A percentile compares a stretch with the other conserved stretches of the same genome.
Evolutionary conservation across 2,113 vertebrate species (phyloP).

Genomic region (Neogobius melanostomus): DNA sequence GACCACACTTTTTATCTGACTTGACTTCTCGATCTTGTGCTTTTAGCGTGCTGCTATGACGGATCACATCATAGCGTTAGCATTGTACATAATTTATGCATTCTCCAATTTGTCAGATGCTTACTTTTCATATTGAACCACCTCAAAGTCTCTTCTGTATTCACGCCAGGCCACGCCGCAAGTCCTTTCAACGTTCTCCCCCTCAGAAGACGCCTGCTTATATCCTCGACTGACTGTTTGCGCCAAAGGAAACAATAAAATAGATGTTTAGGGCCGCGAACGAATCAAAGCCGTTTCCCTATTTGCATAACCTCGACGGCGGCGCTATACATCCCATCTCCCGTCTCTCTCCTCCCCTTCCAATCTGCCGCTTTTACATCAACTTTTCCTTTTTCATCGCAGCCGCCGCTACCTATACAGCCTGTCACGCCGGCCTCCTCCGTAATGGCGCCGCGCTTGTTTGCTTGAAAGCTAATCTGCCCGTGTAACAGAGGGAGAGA

Average conservation of each 20-base stretch:
- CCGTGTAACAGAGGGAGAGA: slow-evolving; percentile 70
- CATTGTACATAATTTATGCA: too few relatives aligned
- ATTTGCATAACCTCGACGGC: slow-evolving; percentile 63
- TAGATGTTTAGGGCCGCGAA: slow-evolving; percentile 37
- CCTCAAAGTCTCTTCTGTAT: too few relatives aligned
- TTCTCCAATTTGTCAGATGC: too few relatives aligned
- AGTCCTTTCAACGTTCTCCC: neutral
- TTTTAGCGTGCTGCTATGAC: too few relatives aligned
- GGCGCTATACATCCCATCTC: slow-evolving; percentile 55
- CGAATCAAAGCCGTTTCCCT: slow-evolving; percentile 36
- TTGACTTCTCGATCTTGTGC: too few relatives aligned
- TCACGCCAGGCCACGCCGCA: neutral
- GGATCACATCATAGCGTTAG: too few relatives aligned
- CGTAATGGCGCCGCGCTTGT: slow-evolving; percentile 63
- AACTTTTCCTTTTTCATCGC: slow-evolving; percentile 34
- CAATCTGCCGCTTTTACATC: slow-evolving; percentile 63
- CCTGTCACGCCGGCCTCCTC: slow-evolving; percentile 63
- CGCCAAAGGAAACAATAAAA: slow-evolving; percentile 25
- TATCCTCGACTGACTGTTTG: neutral
- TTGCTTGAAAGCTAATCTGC: slow-evolving; percentile 75
- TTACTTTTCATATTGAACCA: too few relatives aligned
- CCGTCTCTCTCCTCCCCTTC: slow-evolving; percentile 52
- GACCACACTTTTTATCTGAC: too few relatives aligned
- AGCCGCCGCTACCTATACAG: slow-evolving; percentile 46
- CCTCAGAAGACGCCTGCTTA: neutral